Percentiles rank a stretch among this genome's conserved stretches.
phyloP scores from a whole-genome alignment of 2,797 vertebrate species.

The Tenualosa thibaudeaui region DNA sequence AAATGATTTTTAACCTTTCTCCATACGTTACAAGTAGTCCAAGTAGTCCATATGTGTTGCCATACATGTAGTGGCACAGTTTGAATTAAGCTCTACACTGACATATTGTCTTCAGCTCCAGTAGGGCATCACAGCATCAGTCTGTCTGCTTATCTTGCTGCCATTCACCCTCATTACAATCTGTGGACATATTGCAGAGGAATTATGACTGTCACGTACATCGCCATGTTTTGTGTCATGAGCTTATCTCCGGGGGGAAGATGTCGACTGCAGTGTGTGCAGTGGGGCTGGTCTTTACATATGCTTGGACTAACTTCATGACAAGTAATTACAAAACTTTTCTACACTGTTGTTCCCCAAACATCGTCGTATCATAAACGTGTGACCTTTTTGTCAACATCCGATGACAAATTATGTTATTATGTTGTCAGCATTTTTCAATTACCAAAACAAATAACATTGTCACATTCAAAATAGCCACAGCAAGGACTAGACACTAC shows the following conservation, averaged over 20 bases:
- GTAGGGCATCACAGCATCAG: neutral
- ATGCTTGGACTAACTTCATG: neutral
- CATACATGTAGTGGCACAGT: neutral
- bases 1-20: neutral
- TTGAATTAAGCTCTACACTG: neutral
- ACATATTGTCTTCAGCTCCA: neutral
- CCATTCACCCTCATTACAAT: neutral
- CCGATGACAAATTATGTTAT: slow-evolving; percentile 26
- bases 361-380: slow-evolving; percentile 15
- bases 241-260: neutral
- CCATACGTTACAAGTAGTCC: neutral
- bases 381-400: slow-evolving; percentile 24
- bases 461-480: slow-evolving; percentile 22
- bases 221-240: neutral
- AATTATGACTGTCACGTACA: neutral
- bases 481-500: neutral
- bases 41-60: neutral
- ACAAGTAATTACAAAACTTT: slow-evolving; percentile 25
- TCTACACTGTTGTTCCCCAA: neutral
- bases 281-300: neutral
- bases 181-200: neutral
- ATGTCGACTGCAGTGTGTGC: neutral
- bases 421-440: slow-evolving; percentile 27
- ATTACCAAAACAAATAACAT: slow-evolving; percentile 26
- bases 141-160: neutral